Evolutionary conservation across 1,140 invertebrate genomes (phyloP).

Genomic region (Brevipalpus yothersi): DNA sequence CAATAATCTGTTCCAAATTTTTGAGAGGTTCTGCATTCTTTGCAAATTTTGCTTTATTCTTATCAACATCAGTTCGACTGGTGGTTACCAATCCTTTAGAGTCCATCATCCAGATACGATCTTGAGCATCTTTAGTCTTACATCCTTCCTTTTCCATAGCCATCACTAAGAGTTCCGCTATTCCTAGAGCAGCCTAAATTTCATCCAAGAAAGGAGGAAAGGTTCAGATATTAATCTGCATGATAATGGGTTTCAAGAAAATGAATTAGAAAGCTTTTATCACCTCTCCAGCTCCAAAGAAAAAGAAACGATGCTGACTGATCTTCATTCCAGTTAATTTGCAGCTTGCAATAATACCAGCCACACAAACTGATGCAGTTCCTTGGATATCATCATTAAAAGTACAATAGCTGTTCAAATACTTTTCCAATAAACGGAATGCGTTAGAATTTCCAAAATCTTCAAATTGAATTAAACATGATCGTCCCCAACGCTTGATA

Average conservation of each 20-base stretch:
- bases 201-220: neutral
- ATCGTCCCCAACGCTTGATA: slow-evolving; percentile 36
- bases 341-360: slow-evolving; percentile 56
- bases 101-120: slow-evolving; percentile 45
- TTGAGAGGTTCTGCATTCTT: slow-evolving; percentile 52
- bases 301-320: slow-evolving; percentile 47
- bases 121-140: slow-evolving; percentile 40
- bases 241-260: neutral
- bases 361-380: slow-evolving; percentile 72
- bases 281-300: slow-evolving; percentile 65
- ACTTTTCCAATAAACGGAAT: slow-evolving; percentile 66
- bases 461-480: slow-evolving; percentile 51
- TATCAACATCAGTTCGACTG: slow-evolving; percentile 14
- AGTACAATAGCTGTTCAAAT: slow-evolving; percentile 60
- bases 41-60: slow-evolving; percentile 50
- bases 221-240: neutral
- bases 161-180: slow-evolving; percentile 58
- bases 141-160: slow-evolving; percentile 59
- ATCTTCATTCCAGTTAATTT: slow-evolving; percentile 50
- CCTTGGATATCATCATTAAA: slow-evolving; percentile 92
- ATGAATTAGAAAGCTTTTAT: neutral
- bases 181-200: slow-evolving; percentile 47
- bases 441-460: slow-evolving; percentile 88
- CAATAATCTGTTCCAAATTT: slow-evolving; percentile 46
- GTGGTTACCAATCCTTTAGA: slow-evolving; percentile 20